Conservation (phyloP, 37 sponge, comb jelly and placozoan species). For the Geodia barretti region DNA sequence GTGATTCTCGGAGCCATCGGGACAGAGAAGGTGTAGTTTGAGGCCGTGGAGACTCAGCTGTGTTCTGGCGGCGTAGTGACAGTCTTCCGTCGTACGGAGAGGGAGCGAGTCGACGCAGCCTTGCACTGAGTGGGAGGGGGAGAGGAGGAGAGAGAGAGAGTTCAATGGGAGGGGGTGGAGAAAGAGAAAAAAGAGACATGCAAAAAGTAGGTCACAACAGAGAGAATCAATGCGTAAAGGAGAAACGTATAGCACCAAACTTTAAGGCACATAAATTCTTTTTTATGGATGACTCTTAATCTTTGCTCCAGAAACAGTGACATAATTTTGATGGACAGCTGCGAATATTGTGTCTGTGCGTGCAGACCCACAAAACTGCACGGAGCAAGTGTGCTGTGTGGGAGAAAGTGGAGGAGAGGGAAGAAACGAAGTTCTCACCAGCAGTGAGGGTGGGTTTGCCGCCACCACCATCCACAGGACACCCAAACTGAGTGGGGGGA, state of each 20-base stretch:
- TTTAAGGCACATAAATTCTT: too few species aligned
- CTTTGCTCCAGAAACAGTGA: too few species aligned
- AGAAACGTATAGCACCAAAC: too few species aligned
- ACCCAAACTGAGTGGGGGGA: conserved; percentile 38
- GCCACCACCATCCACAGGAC: conserved; percentile 28
- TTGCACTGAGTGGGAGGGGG: conserved; percentile 25
- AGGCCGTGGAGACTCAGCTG: conserved; percentile 43
- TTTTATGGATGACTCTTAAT: too few species aligned
- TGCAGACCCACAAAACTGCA: too few species aligned
- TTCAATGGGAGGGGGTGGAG: neutral
- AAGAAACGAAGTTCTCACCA: too few species aligned
- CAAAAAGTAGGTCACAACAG: too few species aligned
- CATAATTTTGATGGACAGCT: too few species aligned
- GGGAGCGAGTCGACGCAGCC: conserved; percentile 58
- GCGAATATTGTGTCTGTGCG: too few species aligned
- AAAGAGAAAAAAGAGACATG: neutral
- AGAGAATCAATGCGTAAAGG: too few species aligned
- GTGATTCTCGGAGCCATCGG: neutral
- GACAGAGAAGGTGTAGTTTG: conserved; percentile 33
- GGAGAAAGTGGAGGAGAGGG: too few species aligned
- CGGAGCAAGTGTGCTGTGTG: too few species aligned
- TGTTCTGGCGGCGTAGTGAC: conserved; percentile 27
- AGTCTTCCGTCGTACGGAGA: conserved; percentile 27
- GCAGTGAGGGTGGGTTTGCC: neutral
- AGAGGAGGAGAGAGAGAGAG: neutral